Evolutionary conservation across 2,797 vertebrate species (phyloP).

Genomic region (Alfaro cultratus): DNA sequence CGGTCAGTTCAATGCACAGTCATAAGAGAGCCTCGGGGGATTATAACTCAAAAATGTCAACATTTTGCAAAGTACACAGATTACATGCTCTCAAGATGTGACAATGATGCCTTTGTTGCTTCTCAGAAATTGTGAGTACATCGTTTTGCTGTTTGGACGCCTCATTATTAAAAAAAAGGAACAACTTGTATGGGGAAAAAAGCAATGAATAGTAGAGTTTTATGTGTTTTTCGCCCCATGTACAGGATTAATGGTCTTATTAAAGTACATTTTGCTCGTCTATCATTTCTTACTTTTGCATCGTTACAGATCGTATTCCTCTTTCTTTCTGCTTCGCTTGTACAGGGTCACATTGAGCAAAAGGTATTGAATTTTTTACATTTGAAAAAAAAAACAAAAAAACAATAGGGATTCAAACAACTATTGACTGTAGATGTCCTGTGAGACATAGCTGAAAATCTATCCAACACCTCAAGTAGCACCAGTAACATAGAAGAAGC

Average conservation of each 20-base stretch:
- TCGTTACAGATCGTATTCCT: neutral
- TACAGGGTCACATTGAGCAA: neutral
- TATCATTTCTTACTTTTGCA: neutral
- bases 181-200: neutral
- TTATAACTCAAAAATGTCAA: neutral
- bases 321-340: neutral
- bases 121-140: neutral
- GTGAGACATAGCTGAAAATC: slow-evolving; percentile 11
- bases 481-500: slow-evolving; percentile 21
- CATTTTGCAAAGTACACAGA: neutral
- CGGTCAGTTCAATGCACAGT: neutral
- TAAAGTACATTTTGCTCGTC: neutral
- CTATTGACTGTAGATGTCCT: slow-evolving; percentile 22
- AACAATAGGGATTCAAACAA: neutral
- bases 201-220: neutral
- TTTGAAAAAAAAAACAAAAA: neutral
- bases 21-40: neutral
- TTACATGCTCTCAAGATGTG: neutral
- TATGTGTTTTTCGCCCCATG: neutral
- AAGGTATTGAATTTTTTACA: slow-evolving; percentile 1
- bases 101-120: slow-evolving; percentile 1
- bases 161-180: neutral
- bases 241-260: neutral
- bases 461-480: slow-evolving; percentile 30
- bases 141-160: neutral